phyloP scores from a whole-genome alignment of 2,888 invertebrate genomes.

The Andrena fulva region DNA sequence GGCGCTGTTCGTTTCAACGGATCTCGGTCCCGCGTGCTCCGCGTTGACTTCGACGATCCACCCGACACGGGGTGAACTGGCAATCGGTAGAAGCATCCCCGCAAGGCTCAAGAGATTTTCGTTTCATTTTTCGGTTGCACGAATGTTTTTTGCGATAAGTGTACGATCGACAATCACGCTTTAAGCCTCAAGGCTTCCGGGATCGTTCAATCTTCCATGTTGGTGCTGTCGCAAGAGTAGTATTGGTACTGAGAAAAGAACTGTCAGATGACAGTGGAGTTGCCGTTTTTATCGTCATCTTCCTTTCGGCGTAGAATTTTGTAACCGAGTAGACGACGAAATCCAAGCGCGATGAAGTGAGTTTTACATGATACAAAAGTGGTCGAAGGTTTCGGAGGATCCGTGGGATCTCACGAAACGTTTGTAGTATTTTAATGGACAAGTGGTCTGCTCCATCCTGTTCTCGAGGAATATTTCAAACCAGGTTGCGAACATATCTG shows the following conservation, averaged over 20 bases:
- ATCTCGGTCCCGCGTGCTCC: slow-evolving; percentile 41
- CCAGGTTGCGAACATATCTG: slow-evolving; percentile 7
- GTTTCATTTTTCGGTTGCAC: slow-evolving; percentile 11
- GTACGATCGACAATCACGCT: slow-evolving; percentile 82
- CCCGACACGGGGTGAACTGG: slow-evolving; percentile 31
- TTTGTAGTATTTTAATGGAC: background rate
- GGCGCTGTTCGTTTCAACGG: slow-evolving; percentile 19
- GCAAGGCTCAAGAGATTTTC: background rate
- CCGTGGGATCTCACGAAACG: background rate
- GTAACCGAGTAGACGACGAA: background rate
- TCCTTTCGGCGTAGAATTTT: background rate
- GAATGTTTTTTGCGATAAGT: slow-evolving; percentile 52
- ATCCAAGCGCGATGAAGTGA: slow-evolving; percentile 9
- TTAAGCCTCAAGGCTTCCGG: slow-evolving; percentile 73
- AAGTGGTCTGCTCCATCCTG: background rate
- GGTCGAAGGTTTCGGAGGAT: background rate
- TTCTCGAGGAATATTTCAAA: background rate
- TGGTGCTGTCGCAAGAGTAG: slow-evolving; percentile 41
- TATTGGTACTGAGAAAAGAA: slow-evolving; percentile 27
- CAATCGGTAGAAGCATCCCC: slow-evolving; percentile 39
- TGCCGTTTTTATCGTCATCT: slow-evolving; percentile 18
- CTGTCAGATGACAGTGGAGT: slow-evolving; percentile 19
- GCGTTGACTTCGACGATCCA: slow-evolving; percentile 52
- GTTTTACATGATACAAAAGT: slow-evolving; percentile 33
- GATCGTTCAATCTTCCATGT: slow-evolving; percentile 58